A percentile compares a stretch with the other conserved stretches of the same genome.
Evolutionary conservation across 2,113 vertebrate species (phyloP).

Genomic region (Kryptolebias marmoratus): DNA sequence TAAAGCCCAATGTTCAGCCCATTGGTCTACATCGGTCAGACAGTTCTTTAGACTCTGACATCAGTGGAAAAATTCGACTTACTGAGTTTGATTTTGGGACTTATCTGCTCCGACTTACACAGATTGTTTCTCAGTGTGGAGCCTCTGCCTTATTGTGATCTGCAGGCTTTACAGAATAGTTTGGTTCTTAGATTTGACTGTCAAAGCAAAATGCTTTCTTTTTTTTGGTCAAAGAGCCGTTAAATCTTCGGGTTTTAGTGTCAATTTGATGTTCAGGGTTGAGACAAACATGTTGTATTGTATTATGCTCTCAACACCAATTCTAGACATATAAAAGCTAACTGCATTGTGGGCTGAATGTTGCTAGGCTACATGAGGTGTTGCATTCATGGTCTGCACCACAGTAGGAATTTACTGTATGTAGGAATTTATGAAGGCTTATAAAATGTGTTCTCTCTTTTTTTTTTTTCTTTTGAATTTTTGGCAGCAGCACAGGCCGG

Average conservation of each 20-base stretch:
- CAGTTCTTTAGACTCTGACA: too few species aligned
- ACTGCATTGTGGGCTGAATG: neutral
- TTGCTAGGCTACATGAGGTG: constrained; percentile 1
- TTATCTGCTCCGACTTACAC: too few species aligned
- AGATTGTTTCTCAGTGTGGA: too few species aligned
- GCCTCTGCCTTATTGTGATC: too few species aligned
- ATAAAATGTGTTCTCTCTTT: neutral
- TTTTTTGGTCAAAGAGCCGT: neutral
- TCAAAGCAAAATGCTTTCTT: neutral
- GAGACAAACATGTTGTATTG: neutral
- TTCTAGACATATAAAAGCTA: neutral
- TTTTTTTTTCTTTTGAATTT: neutral
- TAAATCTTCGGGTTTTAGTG: neutral
- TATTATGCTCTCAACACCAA: neutral
- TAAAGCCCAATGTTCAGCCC: too few species aligned
- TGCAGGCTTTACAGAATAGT: too few species aligned
- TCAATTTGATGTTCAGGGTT: neutral
- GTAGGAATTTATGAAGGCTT: neutral
- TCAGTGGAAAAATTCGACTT: too few species aligned
- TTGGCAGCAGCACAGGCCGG: neutral
- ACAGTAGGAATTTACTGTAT: neutral
- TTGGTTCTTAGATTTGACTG: too few species aligned
- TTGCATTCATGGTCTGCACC: neutral
- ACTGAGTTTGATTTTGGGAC: too few species aligned
- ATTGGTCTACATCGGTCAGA: too few species aligned